These are phyloP conservation scores for Armadillidium nasatum DNA, from an alignment of 1,140 invertebrate species.

Conservation along the genomic window DNA sequence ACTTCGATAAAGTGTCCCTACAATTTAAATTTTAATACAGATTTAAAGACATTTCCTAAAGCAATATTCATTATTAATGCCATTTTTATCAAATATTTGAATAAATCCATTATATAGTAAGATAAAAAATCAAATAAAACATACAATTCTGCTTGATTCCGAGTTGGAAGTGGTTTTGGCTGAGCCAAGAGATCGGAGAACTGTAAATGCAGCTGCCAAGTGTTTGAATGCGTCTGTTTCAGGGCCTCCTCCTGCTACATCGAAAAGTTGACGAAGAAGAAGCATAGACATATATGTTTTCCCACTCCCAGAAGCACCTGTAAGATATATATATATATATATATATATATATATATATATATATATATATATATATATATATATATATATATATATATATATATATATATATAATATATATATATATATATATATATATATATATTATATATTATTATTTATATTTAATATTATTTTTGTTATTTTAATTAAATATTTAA, in stretches of 20 bases:
- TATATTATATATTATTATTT: too few relatives aligned
- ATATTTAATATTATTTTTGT: too few relatives aligned
- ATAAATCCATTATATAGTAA: too few relatives aligned
- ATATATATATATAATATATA: not conserved
- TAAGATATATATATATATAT: not conserved
- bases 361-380: constrained; percentile 7
- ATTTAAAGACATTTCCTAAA: too few relatives aligned
- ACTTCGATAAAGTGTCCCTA: constrained; percentile 94
- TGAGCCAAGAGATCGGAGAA: constrained; percentile 80
- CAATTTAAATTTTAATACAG: constrained; percentile 22
- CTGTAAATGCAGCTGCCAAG: constrained; percentile 87
- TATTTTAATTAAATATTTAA: too few relatives aligned
- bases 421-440: not conserved
- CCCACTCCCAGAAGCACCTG: constrained; percentile 86
- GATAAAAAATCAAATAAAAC: too few relatives aligned
- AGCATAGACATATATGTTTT: constrained; percentile 92
- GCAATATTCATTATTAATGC: too few relatives aligned
- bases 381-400: constrained; percentile 17
- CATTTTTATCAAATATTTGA: too few relatives aligned
- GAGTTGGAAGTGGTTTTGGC: constrained; percentile 84
- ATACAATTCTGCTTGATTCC: constrained; percentile 88
- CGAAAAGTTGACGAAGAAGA: constrained; percentile 80
- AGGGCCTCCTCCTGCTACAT: constrained; percentile 84
- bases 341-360: not conserved
- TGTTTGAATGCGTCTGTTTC: constrained; percentile 96